These are phyloP conservation scores for Columba janthina DNA, from an alignment of 2,113 vertebrate species.

Conservation along the genomic window DNA sequence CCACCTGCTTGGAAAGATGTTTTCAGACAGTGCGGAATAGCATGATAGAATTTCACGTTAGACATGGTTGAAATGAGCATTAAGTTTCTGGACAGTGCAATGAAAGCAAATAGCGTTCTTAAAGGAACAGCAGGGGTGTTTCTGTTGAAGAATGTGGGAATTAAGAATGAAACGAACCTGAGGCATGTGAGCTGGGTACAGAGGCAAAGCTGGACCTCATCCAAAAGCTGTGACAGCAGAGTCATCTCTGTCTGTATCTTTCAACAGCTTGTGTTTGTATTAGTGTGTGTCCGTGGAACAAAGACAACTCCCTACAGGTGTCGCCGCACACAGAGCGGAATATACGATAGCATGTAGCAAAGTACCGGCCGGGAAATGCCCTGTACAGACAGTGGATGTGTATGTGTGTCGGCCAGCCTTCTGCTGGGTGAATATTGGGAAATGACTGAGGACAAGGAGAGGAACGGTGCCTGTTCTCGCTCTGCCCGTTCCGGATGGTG, in stretches of 20 bases:
- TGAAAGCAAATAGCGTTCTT: background rate
- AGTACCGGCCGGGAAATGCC: background rate
- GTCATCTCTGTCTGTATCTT: background rate
- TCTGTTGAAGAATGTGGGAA: background rate
- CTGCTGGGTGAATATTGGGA: background rate
- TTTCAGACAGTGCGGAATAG: background rate
- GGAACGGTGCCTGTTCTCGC: background rate
- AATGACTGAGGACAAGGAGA: background rate
- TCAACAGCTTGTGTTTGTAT: background rate
- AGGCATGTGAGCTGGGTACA: background rate
- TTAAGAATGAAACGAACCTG: background rate
- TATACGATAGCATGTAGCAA: background rate
- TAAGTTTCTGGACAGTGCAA: background rate
- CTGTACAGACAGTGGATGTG: fast-evolving
- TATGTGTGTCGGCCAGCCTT: background rate
- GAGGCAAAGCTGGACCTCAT: background rate
- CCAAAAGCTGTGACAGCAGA: background rate
- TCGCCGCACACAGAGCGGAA: background rate
- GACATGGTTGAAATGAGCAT: background rate
- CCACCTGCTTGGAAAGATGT: background rate
- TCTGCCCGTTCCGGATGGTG: background rate
- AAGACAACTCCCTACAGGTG: background rate
- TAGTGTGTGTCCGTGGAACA: background rate
- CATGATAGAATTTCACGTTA: background rate
- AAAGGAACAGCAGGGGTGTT: background rate